Percentiles rank a stretch among this genome's conserved stretches.
Conservation (phyloP, 2,797 vertebrate species). For the Meriones psammophilus region DNA sequence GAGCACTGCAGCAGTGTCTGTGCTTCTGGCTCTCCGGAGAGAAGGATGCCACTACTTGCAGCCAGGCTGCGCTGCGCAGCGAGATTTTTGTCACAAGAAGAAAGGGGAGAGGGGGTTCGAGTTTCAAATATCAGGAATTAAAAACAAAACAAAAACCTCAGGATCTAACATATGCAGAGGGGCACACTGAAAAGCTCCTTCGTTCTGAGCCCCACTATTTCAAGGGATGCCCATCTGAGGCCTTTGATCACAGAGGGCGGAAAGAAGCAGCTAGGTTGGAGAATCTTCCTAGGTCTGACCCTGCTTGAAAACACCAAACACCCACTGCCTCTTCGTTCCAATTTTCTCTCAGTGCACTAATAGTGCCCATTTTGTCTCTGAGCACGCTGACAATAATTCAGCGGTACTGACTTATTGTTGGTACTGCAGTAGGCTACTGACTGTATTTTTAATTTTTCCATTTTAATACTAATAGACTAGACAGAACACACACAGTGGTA, state of each 20-base stretch:
- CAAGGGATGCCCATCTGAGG: neutral
- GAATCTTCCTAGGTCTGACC: neutral
- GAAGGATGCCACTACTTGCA: neutral
- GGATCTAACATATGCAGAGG: neutral
- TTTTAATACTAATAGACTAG: constrained; percentile 17
- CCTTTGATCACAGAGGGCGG: neutral
- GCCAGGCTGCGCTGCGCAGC: neutral
- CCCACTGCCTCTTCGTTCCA: neutral
- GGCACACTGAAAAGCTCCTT: neutral
- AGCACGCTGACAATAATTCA: neutral
- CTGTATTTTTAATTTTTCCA: neutral
- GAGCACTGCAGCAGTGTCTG: neutral
- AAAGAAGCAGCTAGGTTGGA: neutral
- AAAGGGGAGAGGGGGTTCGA: no score
- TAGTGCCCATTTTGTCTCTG: neutral
- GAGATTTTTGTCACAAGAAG: neutral
- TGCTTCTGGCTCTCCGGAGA: neutral
- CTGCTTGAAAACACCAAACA: neutral
- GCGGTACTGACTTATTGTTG: neutral
- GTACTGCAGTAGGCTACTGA: neutral
- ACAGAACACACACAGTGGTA: neutral
- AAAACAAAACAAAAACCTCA: neutral
- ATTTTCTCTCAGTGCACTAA: neutral
- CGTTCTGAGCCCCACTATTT: neutral
- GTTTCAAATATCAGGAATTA: neutral